Conservation (phyloP, 2,888 invertebrate species). For the Parelbella ahira region DNA sequence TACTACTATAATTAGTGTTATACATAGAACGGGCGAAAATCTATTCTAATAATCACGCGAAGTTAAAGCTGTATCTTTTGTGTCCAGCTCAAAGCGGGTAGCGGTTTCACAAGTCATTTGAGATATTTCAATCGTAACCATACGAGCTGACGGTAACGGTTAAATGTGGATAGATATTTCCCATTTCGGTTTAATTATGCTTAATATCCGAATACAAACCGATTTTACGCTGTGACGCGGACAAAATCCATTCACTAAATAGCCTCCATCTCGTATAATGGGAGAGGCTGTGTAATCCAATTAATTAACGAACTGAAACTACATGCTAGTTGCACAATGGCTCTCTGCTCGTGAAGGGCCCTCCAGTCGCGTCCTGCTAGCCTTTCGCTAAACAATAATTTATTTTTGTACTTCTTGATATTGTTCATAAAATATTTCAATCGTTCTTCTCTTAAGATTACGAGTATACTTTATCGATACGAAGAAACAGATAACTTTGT, state of each 20-base stretch:
- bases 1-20: too few relatives aligned
- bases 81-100: slow-evolving; percentile 4
- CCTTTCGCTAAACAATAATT: slow-evolving; percentile 10
- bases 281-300: slow-evolving; percentile 63
- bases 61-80: slow-evolving; percentile 3
- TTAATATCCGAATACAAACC: slow-evolving; percentile 53
- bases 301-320: slow-evolving; percentile 66
- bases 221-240: slow-evolving; percentile 55
- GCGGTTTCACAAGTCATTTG: slow-evolving; percentile 6
- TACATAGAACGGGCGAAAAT: too few relatives aligned
- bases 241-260: slow-evolving; percentile 67
- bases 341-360: slow-evolving; percentile 23
- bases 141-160: slow-evolving; percentile 11
- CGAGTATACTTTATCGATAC: too few relatives aligned
- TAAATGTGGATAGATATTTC: slow-evolving; percentile 15
- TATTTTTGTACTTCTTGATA: too few relatives aligned
- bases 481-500: too few relatives aligned
- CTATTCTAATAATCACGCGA: background rate
- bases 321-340: slow-evolving; percentile 50
- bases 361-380: slow-evolving; percentile 10
- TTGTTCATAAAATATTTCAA: too few relatives aligned
- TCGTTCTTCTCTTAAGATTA: too few relatives aligned
- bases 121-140: slow-evolving; percentile 12
- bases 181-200: slow-evolving; percentile 43
- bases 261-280: slow-evolving; percentile 64